Base-by-base conservation (phyloP, 1,140 invertebrate genomes). In the fruit fly (Drosophila melanogaster) region DNA sequence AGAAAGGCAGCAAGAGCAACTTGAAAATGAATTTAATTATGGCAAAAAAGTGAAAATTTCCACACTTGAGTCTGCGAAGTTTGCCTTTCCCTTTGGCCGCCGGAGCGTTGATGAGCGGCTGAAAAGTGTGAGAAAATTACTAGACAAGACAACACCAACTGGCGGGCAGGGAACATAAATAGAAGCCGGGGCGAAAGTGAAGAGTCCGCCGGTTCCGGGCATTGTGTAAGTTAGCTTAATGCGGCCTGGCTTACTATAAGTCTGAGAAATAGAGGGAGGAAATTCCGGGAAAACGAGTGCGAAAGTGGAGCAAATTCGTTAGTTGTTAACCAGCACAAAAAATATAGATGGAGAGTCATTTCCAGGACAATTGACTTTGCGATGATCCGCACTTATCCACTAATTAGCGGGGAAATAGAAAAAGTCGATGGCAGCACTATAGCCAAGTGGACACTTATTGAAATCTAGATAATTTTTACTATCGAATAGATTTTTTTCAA, bases 21-120 rank as follows among this genome's bases (percentile, higher is more conserved):
- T 90, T 83, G 62, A 90, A 83, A 80, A 90, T 78, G 81, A 90
- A 90, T 90, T 90, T 90, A 90, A 90, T 90, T 90, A 90, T 87
- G 71, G 74, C 69, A 83, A 74, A 85, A 86, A 90, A 90, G 86
- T 90, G 81, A 91, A 85, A 89, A 80, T 83, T 86, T 85, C 79
- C 80, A 91, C 83, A 90, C 90, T 91, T 83, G 64, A 79, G 80
- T 78, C 77, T 75, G 83, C 43, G 61, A 87, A 90, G 79, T 90
- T 89, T 89, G 38, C 75, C 79, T 58, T 75, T 69, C 57, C 66
- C 51, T 57, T 53, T 53, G 51, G 65, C 56, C 46, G 72, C 41
- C 61, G 44, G 50, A 46, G 59, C 69, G 83, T 87, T 81, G 81
- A 83, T 89, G 79, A 89, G 84, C 79, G 54, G 49, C 15, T 55